Percentiles rank a stretch among this genome's conserved stretches.
Evolutionary conservation across 2,113 vertebrate genomes (phyloP).

Genomic region (Gobio gobio): DNA sequence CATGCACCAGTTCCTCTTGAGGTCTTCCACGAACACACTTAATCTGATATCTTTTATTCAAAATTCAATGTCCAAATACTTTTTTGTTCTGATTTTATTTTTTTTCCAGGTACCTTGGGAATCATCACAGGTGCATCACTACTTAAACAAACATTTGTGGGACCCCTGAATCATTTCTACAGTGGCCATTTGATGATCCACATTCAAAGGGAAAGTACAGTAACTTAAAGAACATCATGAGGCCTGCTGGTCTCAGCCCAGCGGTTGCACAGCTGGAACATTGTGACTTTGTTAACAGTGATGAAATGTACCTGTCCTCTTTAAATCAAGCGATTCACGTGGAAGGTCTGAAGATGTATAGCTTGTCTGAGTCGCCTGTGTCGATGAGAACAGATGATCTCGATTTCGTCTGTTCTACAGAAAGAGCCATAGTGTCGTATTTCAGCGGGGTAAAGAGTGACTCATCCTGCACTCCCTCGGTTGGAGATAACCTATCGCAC

Average conservation of each 20-base stretch:
- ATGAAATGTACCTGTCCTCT: constrained; percentile 70
- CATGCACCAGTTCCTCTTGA: not conserved
- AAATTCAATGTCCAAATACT: not conserved
- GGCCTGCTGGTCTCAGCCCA: constrained; percentile 68
- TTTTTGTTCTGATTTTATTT: not conserved
- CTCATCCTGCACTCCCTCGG: constrained; percentile 74
- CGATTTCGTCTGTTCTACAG: constrained; percentile 82
- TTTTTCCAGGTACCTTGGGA: not conserved
- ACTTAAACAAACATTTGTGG: not conserved
- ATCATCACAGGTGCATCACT: not conserved
- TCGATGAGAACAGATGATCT: constrained; percentile 79
- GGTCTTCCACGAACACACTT: not conserved
- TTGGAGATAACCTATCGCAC: constrained; percentile 65
- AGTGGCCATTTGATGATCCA: not conserved
- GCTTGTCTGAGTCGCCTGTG: constrained; percentile 67
- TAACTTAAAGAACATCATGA: constrained; percentile 3
- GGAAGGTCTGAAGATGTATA: constrained; percentile 77
- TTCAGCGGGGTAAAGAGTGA: constrained; percentile 76
- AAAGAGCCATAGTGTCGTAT: constrained; percentile 81
- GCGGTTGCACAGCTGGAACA: constrained; percentile 69
- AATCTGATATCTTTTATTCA: not conserved
- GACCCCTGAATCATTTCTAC: not conserved
- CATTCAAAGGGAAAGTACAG: not conserved
- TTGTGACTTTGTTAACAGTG: constrained; percentile 61
- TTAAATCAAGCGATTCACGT: constrained; percentile 77